These are phyloP conservation scores for Spodoptera picta DNA, from an alignment of 2,888 invertebrate species.

Conservation along the genomic window DNA sequence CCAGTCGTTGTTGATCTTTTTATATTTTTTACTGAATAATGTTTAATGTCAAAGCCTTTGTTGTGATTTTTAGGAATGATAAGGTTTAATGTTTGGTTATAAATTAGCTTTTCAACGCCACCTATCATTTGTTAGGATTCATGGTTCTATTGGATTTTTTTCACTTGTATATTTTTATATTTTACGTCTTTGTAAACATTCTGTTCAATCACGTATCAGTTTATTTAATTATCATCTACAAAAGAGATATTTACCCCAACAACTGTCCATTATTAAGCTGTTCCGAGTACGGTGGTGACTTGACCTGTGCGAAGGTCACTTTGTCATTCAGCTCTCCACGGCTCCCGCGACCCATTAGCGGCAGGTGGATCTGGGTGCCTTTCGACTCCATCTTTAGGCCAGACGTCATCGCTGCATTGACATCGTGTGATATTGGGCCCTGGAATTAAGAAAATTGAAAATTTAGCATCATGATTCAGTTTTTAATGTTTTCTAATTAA, in stretches of 20 bases:
- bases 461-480: not conserved
- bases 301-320: constrained; percentile 81
- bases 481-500: too few species aligned
- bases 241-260: constrained; percentile 83
- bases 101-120: too few species aligned
- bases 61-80: constrained; percentile 2
- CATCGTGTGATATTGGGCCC: constrained; percentile 77
- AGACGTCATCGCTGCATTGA: constrained; percentile 81
- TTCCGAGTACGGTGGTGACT: constrained; percentile 82
- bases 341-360: constrained; percentile 81
- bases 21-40: constrained; percentile 1
- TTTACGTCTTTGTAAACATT: too few species aligned
- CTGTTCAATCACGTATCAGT: not conserved
- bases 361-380: constrained; percentile 87
- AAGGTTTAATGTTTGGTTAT: not conserved
- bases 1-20: constrained; percentile 3
- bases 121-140: too few species aligned
- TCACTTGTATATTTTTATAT: too few species aligned
- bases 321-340: constrained; percentile 83
- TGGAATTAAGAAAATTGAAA: constrained; percentile 54
- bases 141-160: too few species aligned
- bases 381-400: constrained; percentile 85
- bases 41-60: not conserved
- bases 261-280: constrained; percentile 91
- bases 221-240: not conserved